Conservation (phyloP, 2,113 vertebrate species). For the Jacana jacana region DNA sequence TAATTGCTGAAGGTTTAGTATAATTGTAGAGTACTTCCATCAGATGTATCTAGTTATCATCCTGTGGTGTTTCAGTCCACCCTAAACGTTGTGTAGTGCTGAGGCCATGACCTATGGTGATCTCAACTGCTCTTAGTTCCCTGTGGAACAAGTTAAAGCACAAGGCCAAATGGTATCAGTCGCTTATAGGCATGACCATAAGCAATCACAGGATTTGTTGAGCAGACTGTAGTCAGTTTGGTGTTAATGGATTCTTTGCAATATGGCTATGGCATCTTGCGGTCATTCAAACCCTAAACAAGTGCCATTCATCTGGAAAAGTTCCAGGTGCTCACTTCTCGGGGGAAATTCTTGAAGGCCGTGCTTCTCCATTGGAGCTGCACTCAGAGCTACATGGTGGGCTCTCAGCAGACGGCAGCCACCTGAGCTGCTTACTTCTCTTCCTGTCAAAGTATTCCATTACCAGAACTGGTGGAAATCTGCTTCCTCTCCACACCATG, state of each 20-base stretch:
- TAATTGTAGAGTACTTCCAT: neutral
- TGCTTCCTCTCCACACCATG: neutral
- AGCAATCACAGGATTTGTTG: neutral
- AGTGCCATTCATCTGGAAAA: neutral
- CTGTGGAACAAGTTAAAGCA: neutral
- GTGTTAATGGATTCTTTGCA: neutral
- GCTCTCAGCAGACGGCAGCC: neutral
- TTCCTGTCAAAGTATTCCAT: neutral
- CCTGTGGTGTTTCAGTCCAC: neutral
- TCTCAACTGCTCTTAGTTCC: neutral
- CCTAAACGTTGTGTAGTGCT: fast-evolving
- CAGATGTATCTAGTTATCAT: neutral
- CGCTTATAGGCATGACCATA: neutral
- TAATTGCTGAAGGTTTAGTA: neutral
- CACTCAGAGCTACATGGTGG: neutral
- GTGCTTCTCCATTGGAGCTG: fast-evolving
- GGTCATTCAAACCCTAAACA: neutral
- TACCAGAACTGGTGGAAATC: neutral
- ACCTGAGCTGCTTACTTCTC: neutral
- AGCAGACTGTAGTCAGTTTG: neutral
- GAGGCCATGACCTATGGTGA: neutral
- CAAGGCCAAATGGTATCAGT: neutral
- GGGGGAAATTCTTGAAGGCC: neutral
- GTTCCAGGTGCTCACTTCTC: neutral
- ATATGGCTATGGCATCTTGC: neutral